Evolutionary conservation across 2,888 invertebrate genomes (phyloP), one percentile per base, ranked within the genome.

Genomic region (Athetis lepigone): DNA sequence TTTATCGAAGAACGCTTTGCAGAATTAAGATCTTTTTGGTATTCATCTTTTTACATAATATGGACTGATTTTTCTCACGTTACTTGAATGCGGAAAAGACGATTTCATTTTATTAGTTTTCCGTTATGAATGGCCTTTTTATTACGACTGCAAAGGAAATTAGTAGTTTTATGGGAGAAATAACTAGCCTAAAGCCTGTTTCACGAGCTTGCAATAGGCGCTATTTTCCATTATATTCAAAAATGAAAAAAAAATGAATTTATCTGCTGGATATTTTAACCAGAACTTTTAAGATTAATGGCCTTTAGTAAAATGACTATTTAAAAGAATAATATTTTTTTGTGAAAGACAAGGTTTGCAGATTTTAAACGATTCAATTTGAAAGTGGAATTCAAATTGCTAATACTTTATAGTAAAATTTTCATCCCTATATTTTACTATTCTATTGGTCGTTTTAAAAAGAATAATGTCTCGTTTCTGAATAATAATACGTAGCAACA

Each of bases 1-100:
- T 64, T 73, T 71, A 62, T 46, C 50, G 36, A 62, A 39, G 29
- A 19, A 40, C 25, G 45, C 36, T 57, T 60, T 37, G 29, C 37
- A 7, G 54, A 39, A 62, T 59, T 33, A 49, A 70, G 33, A 21
- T 33, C 23, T 18, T 46, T 46, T 37, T 57, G 27, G n/a, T 56
- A 23, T 68, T 19, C 36, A 45, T 57, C 4, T 68, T 29, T 67
- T 70, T 46, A 46, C 25, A 3, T 33, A 36, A 13, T 36, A 40
- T 36, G n/a, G 2, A 45, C 9, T 23, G 18, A 56, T 29, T 57
- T 57, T 37, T 18, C 18, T 9, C 11, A 11, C 29, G 9, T 16
- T 40, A 23, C 18, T 27, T 27, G n/a, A 8, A 19, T 47, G 45
- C 13, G 7, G n/a, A 23, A 49, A 42, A 47, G 1, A 5, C 18